These are phyloP conservation scores for Capitulum mitella DNA, from an alignment of 2,888 invertebrate species.

Conservation along the genomic window DNA sequence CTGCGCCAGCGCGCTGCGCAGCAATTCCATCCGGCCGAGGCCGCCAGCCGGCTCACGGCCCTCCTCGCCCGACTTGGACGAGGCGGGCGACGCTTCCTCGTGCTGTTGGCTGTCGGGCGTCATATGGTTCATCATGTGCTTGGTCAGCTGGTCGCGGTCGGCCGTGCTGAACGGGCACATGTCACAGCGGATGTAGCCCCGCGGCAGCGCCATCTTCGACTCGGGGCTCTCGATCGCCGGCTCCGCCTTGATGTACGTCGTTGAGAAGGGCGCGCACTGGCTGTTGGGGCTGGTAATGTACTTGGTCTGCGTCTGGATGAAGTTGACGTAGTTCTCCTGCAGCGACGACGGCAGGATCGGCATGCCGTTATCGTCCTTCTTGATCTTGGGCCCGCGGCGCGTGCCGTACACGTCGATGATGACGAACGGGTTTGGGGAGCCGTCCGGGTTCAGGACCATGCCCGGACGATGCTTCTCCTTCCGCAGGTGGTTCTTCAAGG, in stretches of 20 bases:
- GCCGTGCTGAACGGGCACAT: constrained; percentile 42
- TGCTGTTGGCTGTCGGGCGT: constrained; percentile 14
- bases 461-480: constrained; percentile 87
- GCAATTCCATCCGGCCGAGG: neutral
- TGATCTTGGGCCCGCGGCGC: constrained; percentile 68
- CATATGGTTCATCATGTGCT: constrained; percentile 43
- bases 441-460: constrained; percentile 80
- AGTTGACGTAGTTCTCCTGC: constrained; percentile 22
- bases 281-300: constrained; percentile 14
- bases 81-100: neutral
- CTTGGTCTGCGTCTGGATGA: constrained; percentile 26
- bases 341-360: constrained; percentile 32
- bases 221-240: neutral
- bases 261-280: constrained; percentile 26
- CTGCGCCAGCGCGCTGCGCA: constrained; percentile 21
- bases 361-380: constrained; percentile 40
- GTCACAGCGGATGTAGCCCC: constrained; percentile 38
- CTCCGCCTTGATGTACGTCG: neutral
- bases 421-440: constrained; percentile 75
- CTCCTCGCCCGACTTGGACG: constrained; percentile 1
- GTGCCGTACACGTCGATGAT: constrained; percentile 89
- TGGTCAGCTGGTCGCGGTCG: constrained; percentile 39
- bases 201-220: constrained; percentile 14
- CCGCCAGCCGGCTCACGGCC: neutral
- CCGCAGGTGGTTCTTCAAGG: constrained; percentile 85